Evolutionary conservation across 2,113 vertebrate genomes (phyloP).

Genomic region (Peucedramus taeniatus): DNA sequence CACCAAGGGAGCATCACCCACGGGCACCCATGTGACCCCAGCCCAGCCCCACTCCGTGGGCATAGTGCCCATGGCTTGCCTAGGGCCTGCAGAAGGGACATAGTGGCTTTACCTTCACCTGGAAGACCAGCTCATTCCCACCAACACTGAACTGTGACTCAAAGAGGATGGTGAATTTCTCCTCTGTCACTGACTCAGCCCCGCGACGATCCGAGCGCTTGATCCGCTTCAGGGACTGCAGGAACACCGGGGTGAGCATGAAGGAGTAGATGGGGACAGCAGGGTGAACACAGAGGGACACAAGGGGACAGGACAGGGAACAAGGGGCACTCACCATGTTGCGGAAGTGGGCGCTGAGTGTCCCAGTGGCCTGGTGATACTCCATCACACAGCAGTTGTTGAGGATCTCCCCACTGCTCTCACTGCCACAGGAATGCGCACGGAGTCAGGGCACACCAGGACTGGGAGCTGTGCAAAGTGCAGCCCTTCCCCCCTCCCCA

Average conservation of each 20-base stretch:
- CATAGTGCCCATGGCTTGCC: not conserved
- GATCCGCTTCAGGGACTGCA: constrained; percentile 93
- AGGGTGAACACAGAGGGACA: not conserved
- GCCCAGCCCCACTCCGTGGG: not conserved
- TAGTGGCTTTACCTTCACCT: constrained; percentile 84
- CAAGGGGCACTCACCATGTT: constrained; percentile 84
- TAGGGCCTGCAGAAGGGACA: not conserved
- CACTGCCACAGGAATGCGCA: constrained; percentile 64
- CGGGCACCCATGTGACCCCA: fast-evolving
- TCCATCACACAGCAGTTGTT: constrained; percentile 99
- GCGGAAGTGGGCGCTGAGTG: constrained; percentile 93
- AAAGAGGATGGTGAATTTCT: constrained; percentile 97
- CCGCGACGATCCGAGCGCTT: constrained; percentile 93
- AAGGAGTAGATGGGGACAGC: not conserved
- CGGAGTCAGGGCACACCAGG: not conserved
- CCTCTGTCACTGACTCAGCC: constrained; percentile 93
- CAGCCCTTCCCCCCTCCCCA: not conserved
- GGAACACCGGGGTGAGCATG: not conserved
- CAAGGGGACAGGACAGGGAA: fast-evolving
- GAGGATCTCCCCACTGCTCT: constrained; percentile 93
- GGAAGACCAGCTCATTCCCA: constrained; percentile 94
- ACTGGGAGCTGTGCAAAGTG: fast-evolving
- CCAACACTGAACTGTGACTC: constrained; percentile 97
- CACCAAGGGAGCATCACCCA: not conserved
- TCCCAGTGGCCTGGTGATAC: constrained; percentile 93